Evolutionary conservation across 1,140 invertebrate genomes (phyloP).

Genomic region (Archegozetes longisetosus): DNA sequence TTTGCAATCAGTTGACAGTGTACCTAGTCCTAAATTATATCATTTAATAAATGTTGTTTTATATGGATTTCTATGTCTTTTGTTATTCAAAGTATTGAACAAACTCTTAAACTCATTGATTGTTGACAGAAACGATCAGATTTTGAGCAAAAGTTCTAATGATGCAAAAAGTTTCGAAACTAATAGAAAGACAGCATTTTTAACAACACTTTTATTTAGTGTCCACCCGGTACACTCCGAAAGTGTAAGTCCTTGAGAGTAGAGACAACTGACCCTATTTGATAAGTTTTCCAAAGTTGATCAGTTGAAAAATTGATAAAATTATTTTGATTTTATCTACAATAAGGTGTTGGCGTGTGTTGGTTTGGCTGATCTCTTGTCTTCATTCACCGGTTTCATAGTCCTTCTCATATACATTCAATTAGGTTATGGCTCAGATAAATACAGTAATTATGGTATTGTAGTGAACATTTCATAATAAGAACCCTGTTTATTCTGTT

Average conservation of each 20-base stretch:
- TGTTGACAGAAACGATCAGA: slow-evolving; percentile 15
- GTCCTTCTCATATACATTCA: slow-evolving; percentile 41
- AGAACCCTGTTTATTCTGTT: too few species aligned
- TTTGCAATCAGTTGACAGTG: slow-evolving; percentile 17
- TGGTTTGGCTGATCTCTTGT: slow-evolving; percentile 76
- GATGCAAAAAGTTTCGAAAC: too few species aligned
- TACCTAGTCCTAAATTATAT: slow-evolving; percentile 46
- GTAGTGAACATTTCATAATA: background rate
- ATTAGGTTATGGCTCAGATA: background rate
- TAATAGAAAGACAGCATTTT: too few species aligned
- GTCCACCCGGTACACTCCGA: slow-evolving; percentile 91
- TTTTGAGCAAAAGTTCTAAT: slow-evolving; percentile 32
- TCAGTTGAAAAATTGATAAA: background rate
- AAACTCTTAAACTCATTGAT: slow-evolving; percentile 15
- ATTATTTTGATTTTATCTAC: slow-evolving; percentile 17
- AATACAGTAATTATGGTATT: background rate
- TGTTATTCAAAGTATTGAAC: slow-evolving; percentile 43
- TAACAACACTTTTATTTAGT: slow-evolving; percentile 63
- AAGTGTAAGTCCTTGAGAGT: slow-evolving; percentile 36
- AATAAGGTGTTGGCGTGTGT: slow-evolving; percentile 89
- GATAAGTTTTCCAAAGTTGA: too few species aligned
- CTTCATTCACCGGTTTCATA: slow-evolving; percentile 55
- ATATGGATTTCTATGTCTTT: slow-evolving; percentile 44
- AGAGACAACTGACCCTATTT: too few species aligned
- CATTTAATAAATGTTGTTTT: slow-evolving; percentile 52